These are phyloP conservation scores for Gobiocypris rarus DNA, from an alignment of 2,113 vertebrate species.

Conservation along the genomic window DNA sequence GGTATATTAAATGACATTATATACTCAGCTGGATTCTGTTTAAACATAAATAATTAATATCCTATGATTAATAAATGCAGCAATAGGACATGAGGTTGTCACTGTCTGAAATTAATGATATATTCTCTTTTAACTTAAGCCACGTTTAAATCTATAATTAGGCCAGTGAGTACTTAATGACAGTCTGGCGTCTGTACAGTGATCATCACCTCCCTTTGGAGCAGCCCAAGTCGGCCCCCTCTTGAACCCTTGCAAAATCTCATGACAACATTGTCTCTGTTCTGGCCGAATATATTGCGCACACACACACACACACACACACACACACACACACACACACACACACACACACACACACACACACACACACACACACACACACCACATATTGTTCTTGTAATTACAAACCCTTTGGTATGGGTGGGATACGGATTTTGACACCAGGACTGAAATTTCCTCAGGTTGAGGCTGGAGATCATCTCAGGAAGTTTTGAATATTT, in stretches of 20 bases:
- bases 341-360: neutral
- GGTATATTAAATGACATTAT: conserved; percentile 3
- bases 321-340: too few species aligned
- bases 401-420: conserved; percentile 39
- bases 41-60: conserved; percentile 52
- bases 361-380: conserved; percentile 14
- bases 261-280: conserved; percentile 16
- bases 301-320: too few species aligned
- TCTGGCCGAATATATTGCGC: neutral
- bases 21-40: conserved; percentile 37
- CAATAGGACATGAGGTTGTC: conserved; percentile 50
- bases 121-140: conserved; percentile 59
- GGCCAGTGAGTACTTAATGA: conserved; percentile 56
- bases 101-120: conserved; percentile 54
- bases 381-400: conserved; percentile 53
- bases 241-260: conserved; percentile 20
- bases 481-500: conserved; percentile 80
- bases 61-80: conserved; percentile 53
- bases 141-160: conserved; percentile 58
- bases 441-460: conserved; percentile 64
- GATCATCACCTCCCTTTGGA: conserved; percentile 41
- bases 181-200: conserved; percentile 49
- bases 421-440: conserved; percentile 56
- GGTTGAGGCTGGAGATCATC: conserved; percentile 61
- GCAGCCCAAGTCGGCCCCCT: conserved; percentile 6